Base-by-base conservation (phyloP, 2,797 vertebrate species). In the Coregonus sp. region DNA sequence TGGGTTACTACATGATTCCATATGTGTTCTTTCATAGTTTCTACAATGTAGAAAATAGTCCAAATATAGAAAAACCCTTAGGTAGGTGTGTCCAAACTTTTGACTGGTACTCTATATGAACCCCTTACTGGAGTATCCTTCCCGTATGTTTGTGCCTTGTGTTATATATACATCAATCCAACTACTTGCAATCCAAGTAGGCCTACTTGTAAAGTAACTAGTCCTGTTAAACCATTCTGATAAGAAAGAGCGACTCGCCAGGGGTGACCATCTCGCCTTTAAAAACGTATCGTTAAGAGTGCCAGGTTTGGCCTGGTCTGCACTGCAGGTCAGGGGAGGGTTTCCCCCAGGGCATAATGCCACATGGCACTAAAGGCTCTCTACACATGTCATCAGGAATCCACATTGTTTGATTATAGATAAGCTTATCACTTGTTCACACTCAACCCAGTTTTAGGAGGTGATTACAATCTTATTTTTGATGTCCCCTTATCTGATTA, bases 401-500 rank as follows among this genome's bases (percentile, higher is more conserved):
- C 56, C 18, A 54, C 11, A 56, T 50, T 72, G 20, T 15, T 5
- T 31, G 51, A 70, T 70, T 11, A 18, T 63, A 79, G 29, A 74
- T 72, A 82, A 82, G 70, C 59, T 78, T 80, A 84, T 79, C 72
- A 73, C 35, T 18, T 71, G 65, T 80, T 74, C 52, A 80, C 50
- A 56, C 50, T 76, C 56, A 37, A 20, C 74, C 52, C 66, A 79
- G 31, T 79, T 66, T 78, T 68, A 35, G 51, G 82, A 25, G 74
- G 73, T 69, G 68, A 84, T 81, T 72, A 67, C 63, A 50, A 79
- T 82, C 74, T 77, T 63, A 68, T 83, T 77, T 74, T 76, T 77
- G 74, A 75, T 71, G 65, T 78, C 59, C 56, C 56, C 61, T 80
- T 84, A 85, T 81, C 81, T 81, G 80, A 86, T 81, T 72, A 52